Percentiles rank a stretch among this genome's conserved stretches.
Conservation (phyloP, 2,113 vertebrate species). For the Rhinichthys klamathensis region DNA sequence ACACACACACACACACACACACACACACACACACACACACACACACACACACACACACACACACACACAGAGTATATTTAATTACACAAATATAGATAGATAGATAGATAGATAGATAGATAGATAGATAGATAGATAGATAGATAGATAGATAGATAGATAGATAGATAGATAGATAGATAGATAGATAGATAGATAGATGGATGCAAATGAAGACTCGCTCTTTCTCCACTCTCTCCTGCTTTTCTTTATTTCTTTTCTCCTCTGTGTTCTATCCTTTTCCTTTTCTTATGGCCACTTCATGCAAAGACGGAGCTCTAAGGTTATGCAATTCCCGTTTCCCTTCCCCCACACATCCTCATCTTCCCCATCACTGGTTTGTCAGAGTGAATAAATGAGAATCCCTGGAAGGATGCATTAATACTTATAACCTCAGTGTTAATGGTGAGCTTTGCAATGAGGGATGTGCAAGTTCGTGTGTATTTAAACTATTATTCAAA, state of each 20-base stretch:
- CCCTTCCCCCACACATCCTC: conserved; percentile 39
- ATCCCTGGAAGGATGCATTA: conserved; percentile 9
- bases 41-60: too few relatives aligned
- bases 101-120: too few relatives aligned
- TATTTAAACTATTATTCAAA: conserved; percentile 4
- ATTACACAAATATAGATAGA: too few relatives aligned
- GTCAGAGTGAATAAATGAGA: conserved; percentile 35
- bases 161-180: too few relatives aligned
- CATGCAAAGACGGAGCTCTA: conserved; percentile 13
- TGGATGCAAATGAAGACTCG: not conserved
- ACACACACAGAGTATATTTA: too few relatives aligned
- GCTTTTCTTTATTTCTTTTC: conserved; percentile 1
- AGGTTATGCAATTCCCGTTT: conserved; percentile 27
- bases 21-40: too few relatives aligned
- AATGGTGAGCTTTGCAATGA: not conserved
- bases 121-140: too few relatives aligned
- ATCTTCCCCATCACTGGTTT: conserved; percentile 37
- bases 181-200: too few relatives aligned
- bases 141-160: too few relatives aligned
- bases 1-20: too few relatives aligned
- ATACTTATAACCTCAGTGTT: not conserved
- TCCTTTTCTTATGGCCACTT: conserved; percentile 13
- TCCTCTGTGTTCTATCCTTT: conserved; percentile 1
- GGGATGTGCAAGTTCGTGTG: not conserved
- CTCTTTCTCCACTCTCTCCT: conserved; percentile 10